A percentile compares a stretch with the other conserved stretches of the same genome.
Conservation (phyloP, 2,888 invertebrate species). For the Agrotis puta region DNA sequence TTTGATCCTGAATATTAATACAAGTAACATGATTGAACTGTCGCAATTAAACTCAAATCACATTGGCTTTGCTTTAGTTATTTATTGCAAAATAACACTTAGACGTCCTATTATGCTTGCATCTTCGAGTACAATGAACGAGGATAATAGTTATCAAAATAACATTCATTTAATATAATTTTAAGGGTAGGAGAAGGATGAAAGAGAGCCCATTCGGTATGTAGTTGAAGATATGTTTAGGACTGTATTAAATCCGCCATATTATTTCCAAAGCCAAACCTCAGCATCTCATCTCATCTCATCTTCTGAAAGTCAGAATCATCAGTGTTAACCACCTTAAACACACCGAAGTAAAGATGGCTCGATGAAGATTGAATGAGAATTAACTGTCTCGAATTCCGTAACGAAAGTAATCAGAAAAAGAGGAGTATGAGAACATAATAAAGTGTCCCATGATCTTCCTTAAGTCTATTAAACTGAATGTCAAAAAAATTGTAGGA, state of each 20-base stretch:
- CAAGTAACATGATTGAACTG: constrained; percentile 22
- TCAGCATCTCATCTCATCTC: too few species aligned
- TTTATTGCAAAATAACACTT: constrained; percentile 32
- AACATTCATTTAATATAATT: constrained; percentile 14
- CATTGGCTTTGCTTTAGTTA: constrained; percentile 10
- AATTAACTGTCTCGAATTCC: too few species aligned
- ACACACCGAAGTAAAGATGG: too few species aligned
- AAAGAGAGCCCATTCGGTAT: not conserved
- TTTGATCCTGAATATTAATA: constrained; percentile 39
- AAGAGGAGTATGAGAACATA: too few species aligned
- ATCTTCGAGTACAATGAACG: constrained; percentile 31
- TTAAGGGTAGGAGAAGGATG: not conserved
- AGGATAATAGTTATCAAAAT: constrained; percentile 22
- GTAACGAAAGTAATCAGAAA: too few species aligned
- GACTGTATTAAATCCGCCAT: too few species aligned
- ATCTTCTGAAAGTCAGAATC: too few species aligned
- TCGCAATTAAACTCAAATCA: constrained; percentile 34
- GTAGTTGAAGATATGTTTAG: too few species aligned
- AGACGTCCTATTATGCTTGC: constrained; percentile 11
- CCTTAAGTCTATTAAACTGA: not conserved
- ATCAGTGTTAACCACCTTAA: too few species aligned
- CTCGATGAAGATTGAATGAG: too few species aligned
- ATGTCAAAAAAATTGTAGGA: too few species aligned
- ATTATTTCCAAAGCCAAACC: too few species aligned
- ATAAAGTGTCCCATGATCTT: not conserved